Evolutionary conservation across 2,888 invertebrate genomes (phyloP).

Genomic region (Podabrus alpinus): DNA sequence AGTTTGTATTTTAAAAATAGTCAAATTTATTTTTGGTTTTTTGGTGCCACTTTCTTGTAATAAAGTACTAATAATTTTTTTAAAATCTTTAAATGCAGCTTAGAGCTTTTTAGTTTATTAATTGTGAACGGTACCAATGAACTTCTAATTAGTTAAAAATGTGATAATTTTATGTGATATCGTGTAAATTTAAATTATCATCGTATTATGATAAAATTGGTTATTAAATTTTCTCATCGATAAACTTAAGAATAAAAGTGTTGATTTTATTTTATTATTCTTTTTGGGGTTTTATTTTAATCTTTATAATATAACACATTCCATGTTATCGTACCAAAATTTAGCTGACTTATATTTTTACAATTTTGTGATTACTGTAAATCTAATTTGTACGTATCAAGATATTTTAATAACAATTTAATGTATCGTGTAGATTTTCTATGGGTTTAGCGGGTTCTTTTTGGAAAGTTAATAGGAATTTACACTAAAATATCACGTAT

Average conservation of each 20-base stretch:
- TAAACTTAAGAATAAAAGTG: slow-evolving; percentile 3
- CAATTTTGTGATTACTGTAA: not conserved
- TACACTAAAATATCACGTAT: not conserved
- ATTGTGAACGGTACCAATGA: slow-evolving; percentile 6
- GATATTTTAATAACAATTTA: not conserved
- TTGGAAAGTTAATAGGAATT: not conserved
- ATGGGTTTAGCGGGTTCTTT: not conserved
- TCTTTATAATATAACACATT: not conserved
- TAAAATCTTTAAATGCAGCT: not conserved
- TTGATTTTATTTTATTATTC: not conserved
- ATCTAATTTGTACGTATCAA: not conserved
- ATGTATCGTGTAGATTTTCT: not conserved
- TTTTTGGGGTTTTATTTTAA: not conserved
- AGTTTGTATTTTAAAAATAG: not conserved
- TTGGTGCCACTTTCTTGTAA: not conserved
- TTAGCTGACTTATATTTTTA: not conserved
- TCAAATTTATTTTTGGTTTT: not conserved
- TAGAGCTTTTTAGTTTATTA: not conserved
- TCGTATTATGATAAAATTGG: not conserved
- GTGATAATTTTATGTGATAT: slow-evolving; percentile 20
- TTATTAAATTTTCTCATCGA: slow-evolving; percentile 3
- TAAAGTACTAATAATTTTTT: not conserved
- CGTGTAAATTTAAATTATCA: slow-evolving; percentile 1
- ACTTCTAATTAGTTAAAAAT: slow-evolving; percentile 10
- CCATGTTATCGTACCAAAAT: not conserved